Evolutionary conservation across 2,797 vertebrate genomes (phyloP), one percentile per base, ranked within the genome.

Genomic region (Sebastes ruberrimus): DNA sequence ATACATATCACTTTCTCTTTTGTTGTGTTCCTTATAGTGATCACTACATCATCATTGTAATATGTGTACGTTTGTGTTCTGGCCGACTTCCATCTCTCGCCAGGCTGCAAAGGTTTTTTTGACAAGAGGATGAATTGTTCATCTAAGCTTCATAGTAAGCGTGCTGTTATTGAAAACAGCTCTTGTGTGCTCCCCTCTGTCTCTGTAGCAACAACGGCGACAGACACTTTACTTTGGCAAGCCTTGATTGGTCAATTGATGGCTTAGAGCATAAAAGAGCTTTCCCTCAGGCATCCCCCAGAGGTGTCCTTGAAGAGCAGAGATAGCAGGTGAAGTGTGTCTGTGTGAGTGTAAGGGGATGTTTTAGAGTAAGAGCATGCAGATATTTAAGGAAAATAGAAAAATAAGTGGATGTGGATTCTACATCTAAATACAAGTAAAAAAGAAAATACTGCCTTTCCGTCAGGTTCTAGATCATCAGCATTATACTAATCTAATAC

Each of bases 201-300:
- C 66, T 33, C 74, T 18, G 46, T 33, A 66, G 80, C 66, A 27
- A 30, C 11, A 5, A 18, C 6, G 13, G 22, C 1, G 4, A 57
- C 63, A 38, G 62, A 67, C 59, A 38, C 70, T 86, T 83, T 35
- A 57, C 85, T 84, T 84, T 71, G 72, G 62, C 53, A 28, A 35
- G 69, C 66, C 49, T 32, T 83, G 83, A 88, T 84, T 86, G 83
- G 83, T 70, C 78, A 68, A 56, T 57, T 88, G 87, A 86, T 76
- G 76, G 80, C 88, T 84, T 8, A 22, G 64, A 69, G 78, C 56
- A 67, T 75, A n/a, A 74, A 74, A 78, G 35, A 62, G 63, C 38
- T 80, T 82, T 85, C 67, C 69, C 77, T 73, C 62, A 59, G 67
- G 73, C 77, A 69, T 71, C 35, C 64, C 88, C 55, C 65, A 76